Evolutionary conservation across 2,888 invertebrate species (phyloP), one percentile per base, ranked within the genome.

Genomic region (Drosophila testacea): DNA sequence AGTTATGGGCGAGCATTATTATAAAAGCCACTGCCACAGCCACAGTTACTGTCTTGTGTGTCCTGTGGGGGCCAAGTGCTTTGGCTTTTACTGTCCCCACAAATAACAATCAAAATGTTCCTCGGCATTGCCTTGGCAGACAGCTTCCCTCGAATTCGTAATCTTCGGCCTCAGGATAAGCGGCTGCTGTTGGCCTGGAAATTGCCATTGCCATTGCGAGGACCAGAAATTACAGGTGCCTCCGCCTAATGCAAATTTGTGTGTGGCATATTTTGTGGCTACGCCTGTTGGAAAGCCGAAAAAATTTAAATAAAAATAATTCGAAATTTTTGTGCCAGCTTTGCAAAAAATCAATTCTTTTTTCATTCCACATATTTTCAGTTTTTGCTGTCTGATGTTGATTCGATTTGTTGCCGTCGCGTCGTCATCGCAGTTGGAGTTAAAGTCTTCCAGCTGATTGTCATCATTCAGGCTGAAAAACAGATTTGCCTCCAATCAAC

Each of bases 401-500:
- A 77, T 78, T 81, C 81, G 81, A 81, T 79, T 81, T 78, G 69
- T 64, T 52, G 28, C 41, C 39, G 50, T 16, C 13, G 13, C 32
- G 50, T 16, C 13, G 13, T 22, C 16, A 44, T 62, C 16, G 52
- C 52, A 11, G 34, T 36, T 28, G 22, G 44, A 48, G 41, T 64
- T 41, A 36, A 30, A 42, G 48, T 70, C 71, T 68, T 51, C 11
- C 71, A 67, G 79, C 77, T 85, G 85, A 85, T 85, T 85, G 88
- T 85, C 89, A 85, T 89, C 88, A 85, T 89, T 85, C 79, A 87
- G 89, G 88, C 86, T 87, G 81, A 76, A 84, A 83, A 89, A 85
- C 89, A 85, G 85, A 85, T 85, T 85, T 89, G 89, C 88, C 89
- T 89, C 74, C 89, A 85, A 85, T 85, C 85, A 85, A 87, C 85